Percentiles rank a stretch among this genome's conserved stretches.
Conservation (phyloP, 2,113 vertebrate genomes). For the Pangasianodon gigas region DNA sequence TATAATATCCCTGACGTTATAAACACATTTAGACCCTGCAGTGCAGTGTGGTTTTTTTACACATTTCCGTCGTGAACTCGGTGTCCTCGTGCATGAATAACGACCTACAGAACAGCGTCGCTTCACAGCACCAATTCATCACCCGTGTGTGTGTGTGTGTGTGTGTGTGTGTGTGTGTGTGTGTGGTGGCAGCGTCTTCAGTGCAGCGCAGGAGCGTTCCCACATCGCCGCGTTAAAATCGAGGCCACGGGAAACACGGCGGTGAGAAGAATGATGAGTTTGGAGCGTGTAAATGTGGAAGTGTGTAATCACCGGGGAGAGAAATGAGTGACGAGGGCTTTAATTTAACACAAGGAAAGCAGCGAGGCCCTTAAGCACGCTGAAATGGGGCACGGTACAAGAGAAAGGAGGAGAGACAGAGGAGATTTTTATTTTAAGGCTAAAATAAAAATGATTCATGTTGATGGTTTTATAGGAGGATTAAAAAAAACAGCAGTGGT, state of each 20-base stretch:
- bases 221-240: conserved; percentile 32
- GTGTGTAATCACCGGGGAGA: conserved; percentile 52
- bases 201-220: not conserved
- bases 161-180: not conserved
- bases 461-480: conserved; percentile 61
- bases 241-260: conserved; percentile 45
- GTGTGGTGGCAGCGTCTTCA: not conserved
- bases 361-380: conserved; percentile 36
- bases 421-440: conserved; percentile 55
- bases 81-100: conserved; percentile 25
- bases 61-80: not conserved
- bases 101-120: not conserved
- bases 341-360: conserved; percentile 68
- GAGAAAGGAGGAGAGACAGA: conserved; percentile 37
- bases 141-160: not conserved
- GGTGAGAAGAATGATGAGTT: conserved; percentile 55
- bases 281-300: conserved; percentile 62
- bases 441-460: conserved; percentile 66
- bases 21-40: not conserved
- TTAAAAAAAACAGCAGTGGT: conserved; percentile 65
- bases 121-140: conserved; percentile 33
- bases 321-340: conserved; percentile 62
- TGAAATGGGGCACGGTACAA: conserved; percentile 45
- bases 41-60: not conserved
- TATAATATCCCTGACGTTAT: not conserved